Base-by-base conservation (phyloP, 2,797 vertebrate genomes). In the Calcarius lapponicus region DNA sequence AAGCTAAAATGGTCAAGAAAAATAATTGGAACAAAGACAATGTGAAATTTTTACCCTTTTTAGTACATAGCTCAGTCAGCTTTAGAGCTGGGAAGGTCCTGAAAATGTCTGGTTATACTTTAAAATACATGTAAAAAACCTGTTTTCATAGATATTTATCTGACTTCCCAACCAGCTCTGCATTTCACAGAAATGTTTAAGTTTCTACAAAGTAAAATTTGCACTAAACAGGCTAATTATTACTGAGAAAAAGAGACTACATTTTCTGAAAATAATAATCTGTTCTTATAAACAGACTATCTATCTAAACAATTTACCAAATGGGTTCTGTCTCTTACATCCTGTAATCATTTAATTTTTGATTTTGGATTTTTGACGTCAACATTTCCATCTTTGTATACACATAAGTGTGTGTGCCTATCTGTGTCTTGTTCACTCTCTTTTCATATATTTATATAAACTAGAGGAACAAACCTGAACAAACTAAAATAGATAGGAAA, bases 391-490 rank as follows among this genome's bases (percentile, higher is more conserved):
- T 91, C 20, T 92, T 72, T 64, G n/a, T 31, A 26, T 38, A 34
- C 6, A 17, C n/a, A 19, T 20, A n/a, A 6, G 1, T 36, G 15
- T 26, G 9, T 47, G 10, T 40, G 11, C 28, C 3, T n/a, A 47
- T 19, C 11, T 5, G 1, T 29, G 10, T 64, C 15, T 74, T 2
- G 0, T 25, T 81, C 29, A 25, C 3, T 60, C 11, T 72, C 2
- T 82, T 75, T 57, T 40, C 31, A 6, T 31, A 8, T 50, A 45
- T 43, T 31, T 31, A 10, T 34, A 42, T 11, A 69, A 67, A 84
- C 7, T 14, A 13, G 18, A 70, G 43, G 11, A 88, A 90, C 11
- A 84, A 88, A 67, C 4, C 13, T 34, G 13, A 70, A 66, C 11
- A 45, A 93, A 60, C 21, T 71, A 15, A 17, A 51, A 18, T 1